Conservation (phyloP, 2,113 vertebrate genomes). For the Desmodus rotundus region DNA sequence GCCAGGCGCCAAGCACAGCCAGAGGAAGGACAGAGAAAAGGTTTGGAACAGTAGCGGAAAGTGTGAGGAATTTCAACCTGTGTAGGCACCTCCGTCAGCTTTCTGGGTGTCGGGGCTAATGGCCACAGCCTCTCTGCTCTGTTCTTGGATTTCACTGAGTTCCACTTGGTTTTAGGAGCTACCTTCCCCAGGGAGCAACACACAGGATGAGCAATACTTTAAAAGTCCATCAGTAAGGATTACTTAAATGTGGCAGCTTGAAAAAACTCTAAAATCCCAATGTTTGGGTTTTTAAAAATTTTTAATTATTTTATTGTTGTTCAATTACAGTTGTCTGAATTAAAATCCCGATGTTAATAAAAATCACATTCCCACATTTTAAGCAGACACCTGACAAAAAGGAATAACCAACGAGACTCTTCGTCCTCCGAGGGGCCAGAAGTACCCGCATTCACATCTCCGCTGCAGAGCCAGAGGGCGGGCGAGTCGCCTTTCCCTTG, state of each 20-base stretch:
- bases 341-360: neutral
- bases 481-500: neutral
- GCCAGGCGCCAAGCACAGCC: neutral
- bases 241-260: neutral
- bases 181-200: neutral
- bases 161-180: neutral
- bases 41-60: neutral
- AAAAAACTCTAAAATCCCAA: neutral
- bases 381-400: neutral
- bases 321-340: too few species aligned
- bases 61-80: neutral
- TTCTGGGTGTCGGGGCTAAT: fast-evolving
- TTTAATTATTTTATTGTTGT: too few species aligned
- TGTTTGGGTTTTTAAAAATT: too few species aligned
- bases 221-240: neutral
- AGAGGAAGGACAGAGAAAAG: neutral
- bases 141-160: neutral
- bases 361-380: neutral
- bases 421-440: neutral
- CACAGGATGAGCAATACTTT: neutral
- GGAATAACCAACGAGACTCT: neutral
- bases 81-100: neutral
- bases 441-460: neutral
- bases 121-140: neutral
- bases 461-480: neutral